Percentiles rank a stretch among this genome's conserved stretches.
Conservation (phyloP, 1,140 invertebrate species). For the Drosophila nebulosa region DNA sequence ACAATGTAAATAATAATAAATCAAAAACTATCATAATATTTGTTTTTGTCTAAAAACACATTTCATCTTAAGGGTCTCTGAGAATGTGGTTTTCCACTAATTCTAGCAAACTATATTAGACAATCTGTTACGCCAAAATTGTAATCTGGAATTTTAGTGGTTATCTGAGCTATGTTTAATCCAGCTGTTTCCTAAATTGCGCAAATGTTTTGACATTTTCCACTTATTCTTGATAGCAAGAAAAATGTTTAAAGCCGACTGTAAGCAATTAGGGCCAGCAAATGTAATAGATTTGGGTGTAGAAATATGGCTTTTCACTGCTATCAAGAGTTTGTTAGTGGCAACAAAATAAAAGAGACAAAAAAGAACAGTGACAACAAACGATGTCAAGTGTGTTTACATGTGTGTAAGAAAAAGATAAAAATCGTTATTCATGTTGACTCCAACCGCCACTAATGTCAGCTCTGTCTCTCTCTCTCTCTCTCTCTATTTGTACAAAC, state of each 20-base stretch:
- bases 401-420: neutral
- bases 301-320: neutral
- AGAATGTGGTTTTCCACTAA: too few relatives aligned
- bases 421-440: neutral
- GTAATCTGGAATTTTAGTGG: neutral
- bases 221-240: neutral
- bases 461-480: too few relatives aligned
- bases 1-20: too few relatives aligned
- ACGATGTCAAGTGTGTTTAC: constrained; percentile 6
- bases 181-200: constrained; percentile 23
- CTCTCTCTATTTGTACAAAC: constrained; percentile 10
- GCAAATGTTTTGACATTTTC: constrained; percentile 15
- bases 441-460: neutral
- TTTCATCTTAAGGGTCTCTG: too few relatives aligned
- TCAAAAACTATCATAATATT: too few relatives aligned
- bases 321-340: constrained; percentile 18
- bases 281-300: neutral
- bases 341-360: constrained; percentile 16
- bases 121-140: too few relatives aligned
- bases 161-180: neutral
- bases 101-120: too few relatives aligned
- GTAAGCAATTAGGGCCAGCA: constrained; percentile 31
- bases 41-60: too few relatives aligned
- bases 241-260: neutral
- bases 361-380: too few relatives aligned